A percentile compares a stretch with the other conserved stretches of the same genome.
Evolutionary conservation across 2,113 vertebrate genomes (phyloP).

Genomic region (Leiothrix lutea): DNA sequence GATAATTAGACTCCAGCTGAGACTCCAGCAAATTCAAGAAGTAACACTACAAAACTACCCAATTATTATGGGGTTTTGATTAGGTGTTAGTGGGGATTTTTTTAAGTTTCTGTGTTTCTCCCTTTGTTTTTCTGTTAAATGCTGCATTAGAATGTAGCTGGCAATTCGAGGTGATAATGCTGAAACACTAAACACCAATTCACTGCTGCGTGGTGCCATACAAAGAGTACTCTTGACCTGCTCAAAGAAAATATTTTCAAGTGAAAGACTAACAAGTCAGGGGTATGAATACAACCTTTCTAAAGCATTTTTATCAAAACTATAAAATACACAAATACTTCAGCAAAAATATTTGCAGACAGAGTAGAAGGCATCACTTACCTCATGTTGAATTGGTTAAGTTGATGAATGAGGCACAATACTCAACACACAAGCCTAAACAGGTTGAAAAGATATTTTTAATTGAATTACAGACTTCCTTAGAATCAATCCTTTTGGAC

Average conservation of each 20-base stretch:
- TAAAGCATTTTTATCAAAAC: not conserved
- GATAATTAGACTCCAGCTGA: not conserved
- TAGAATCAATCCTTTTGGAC: not conserved
- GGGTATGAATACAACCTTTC: not conserved
- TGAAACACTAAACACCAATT: not conserved
- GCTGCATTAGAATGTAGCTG: not conserved
- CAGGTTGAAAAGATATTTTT: not conserved
- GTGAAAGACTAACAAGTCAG: not conserved
- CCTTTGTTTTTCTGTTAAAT: not conserved
- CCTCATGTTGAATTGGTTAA: not conserved
- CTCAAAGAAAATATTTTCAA: not conserved
- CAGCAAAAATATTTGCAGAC: not conserved
- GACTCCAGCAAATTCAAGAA: not conserved
- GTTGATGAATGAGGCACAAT: not conserved
- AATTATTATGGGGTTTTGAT: not conserved
- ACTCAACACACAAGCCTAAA: not conserved
- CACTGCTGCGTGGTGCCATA: not conserved
- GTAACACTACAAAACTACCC: not conserved
- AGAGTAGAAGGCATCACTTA: not conserved
- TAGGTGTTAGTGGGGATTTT: not conserved
- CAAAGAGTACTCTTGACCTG: not conserved
- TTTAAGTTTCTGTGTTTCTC: not conserved
- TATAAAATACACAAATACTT: not conserved
- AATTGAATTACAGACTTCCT: not conserved
- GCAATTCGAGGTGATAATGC: not conserved